Evolutionary conservation across 1,140 invertebrate species (phyloP), one percentile per base, ranked within the genome.

Genomic region (Sarcophaga bullata): DNA sequence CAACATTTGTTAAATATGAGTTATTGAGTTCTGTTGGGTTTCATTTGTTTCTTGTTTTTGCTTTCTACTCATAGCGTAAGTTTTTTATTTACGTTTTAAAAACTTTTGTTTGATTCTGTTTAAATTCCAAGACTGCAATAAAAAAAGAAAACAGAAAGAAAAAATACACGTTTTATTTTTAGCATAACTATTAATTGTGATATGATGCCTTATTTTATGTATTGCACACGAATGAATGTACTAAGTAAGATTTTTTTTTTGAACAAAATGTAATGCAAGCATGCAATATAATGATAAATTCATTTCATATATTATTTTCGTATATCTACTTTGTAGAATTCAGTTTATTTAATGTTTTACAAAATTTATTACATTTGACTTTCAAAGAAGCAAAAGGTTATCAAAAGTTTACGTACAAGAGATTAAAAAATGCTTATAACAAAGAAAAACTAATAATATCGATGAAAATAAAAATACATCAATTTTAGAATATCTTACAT

Each of bases 401-500:
- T 37, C n/a, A 37, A 2, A 37, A 37, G 4, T 37, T 37, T 37
- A 37, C 25, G 25, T 37, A 37, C 25, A 37, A 37, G 4, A 37
- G 25, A 37, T 37, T 37, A 37, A 37, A 37, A 37, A 37, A 37
- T 2, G 25, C 25, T 37, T 37, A 37, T 37, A 37, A 37, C 25
- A 37, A 37, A 37, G 25, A 37, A 37, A 37, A 37, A 37, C 25
- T 37, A 37, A 37, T 37, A 37, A 37, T 37, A 1, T 37, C 25
- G 25, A 37, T 37, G 25, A 37, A 58, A 15, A 58, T 58, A 58
- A 6, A 58, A 58, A 58, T 58, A 58, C 15, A n/a, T 15, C 7
- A 58, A 58, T 15, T 25, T 19, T 68, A 8, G 37, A 78, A 25
- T 8, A 50, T 81, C 88, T 89, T 94, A 97, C 95, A 97, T 97